phyloP scores from a whole-genome alignment of 2,888 invertebrate genomes.

The Chloroclystis v-ata region DNA sequence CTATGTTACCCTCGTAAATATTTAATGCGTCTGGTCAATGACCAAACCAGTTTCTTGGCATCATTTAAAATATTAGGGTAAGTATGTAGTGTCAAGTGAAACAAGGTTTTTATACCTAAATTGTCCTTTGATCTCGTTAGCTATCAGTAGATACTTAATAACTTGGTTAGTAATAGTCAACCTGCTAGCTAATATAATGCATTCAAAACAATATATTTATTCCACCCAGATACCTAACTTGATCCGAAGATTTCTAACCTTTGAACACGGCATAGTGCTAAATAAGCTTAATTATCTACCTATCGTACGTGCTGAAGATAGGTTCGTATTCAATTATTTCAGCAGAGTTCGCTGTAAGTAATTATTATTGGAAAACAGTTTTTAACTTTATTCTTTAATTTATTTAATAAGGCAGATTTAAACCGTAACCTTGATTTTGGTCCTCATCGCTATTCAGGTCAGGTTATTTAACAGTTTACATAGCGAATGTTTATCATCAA shows the following conservation, averaged over 20 bases:
- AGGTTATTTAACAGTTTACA: conserved; percentile 6
- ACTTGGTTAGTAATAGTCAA: background rate
- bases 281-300: background rate
- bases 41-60: conserved; percentile 4
- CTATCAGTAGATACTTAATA: too few relatives aligned
- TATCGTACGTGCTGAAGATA: background rate
- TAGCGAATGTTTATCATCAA: conserved; percentile 1
- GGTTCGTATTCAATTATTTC: background rate
- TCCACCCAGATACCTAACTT: background rate
- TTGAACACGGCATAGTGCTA: conserved; percentile 1
- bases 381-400: too few relatives aligned
- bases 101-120: background rate
- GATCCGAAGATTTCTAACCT: conserved; percentile 3
- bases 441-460: conserved; percentile 6
- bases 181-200: background rate
- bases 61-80: background rate
- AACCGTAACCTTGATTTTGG: conserved; percentile 14
- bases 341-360: too few relatives aligned
- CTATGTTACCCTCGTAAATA: conserved; percentile 9
- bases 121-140: too few relatives aligned
- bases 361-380: too few relatives aligned
- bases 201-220: too few relatives aligned
- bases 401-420: background rate
- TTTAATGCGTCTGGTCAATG: conserved; percentile 8
- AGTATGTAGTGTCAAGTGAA: background rate